A percentile compares a stretch with the other conserved stretches of the same genome.
phyloP scores from a whole-genome alignment of 2,888 invertebrate genomes.

The Oscheius sp. region DNA sequence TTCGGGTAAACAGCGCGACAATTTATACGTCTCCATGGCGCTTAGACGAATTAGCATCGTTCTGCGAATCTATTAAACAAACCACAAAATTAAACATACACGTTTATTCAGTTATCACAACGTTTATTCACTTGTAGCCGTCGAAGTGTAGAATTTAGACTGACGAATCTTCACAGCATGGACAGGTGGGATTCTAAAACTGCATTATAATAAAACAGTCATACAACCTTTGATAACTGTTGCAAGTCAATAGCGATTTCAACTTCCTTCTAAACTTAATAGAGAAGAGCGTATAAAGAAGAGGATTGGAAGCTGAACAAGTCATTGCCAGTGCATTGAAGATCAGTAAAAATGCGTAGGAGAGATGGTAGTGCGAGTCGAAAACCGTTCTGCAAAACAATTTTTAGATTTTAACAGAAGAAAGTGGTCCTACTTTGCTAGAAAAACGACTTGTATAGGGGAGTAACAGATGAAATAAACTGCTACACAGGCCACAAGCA shows the following conservation, averaged over 20 bases:
- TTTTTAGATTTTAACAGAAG: not conserved
- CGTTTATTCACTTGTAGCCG: not conserved
- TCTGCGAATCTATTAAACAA: no score
- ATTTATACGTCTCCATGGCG: no score
- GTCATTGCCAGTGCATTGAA: constrained; percentile 70
- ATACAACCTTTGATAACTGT: constrained; percentile 5
- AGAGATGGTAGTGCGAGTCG: constrained; percentile 55
- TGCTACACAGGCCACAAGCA: constrained; percentile 75
- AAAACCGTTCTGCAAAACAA: constrained; percentile 61
- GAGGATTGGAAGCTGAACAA: constrained; percentile 70
- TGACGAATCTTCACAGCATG: constrained; percentile 6
- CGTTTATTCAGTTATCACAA: no score
- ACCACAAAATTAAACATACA: no score
- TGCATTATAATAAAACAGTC: not conserved
- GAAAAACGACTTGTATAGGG: constrained; percentile 74
- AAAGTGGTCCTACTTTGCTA: constrained; percentile 57
- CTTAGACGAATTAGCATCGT: no score
- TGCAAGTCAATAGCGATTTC: constrained; percentile 27
- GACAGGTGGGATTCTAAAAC: constrained; percentile 24
- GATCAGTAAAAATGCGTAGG: constrained; percentile 65
- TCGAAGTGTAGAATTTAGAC: not conserved
- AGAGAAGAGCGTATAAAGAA: constrained; percentile 71
- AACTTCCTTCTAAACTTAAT: constrained; percentile 57
- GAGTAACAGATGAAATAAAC: constrained; percentile 76
- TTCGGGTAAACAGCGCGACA: no score